Evolutionary conservation across 2,797 vertebrate genomes (phyloP).

Genomic region (Triplophysa bombifrons): DNA sequence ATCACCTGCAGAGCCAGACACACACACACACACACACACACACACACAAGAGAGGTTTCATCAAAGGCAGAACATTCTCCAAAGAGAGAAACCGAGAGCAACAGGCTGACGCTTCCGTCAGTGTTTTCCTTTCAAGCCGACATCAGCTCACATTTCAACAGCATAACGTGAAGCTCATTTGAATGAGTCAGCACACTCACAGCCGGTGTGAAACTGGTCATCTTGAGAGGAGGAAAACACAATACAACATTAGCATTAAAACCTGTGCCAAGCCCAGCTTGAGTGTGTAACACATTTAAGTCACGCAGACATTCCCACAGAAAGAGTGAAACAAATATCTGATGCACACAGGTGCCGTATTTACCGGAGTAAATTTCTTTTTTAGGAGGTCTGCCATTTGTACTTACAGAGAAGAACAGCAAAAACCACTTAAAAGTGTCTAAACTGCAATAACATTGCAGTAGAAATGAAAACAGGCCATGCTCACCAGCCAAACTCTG

Average conservation of each 20-base stretch:
- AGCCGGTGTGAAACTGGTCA: slow-evolving; percentile 4
- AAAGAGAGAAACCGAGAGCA: background rate
- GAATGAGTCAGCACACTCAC: slow-evolving; percentile 19
- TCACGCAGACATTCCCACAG: background rate
- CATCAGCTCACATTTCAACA: slow-evolving; percentile 33
- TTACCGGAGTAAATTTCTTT: too few species aligned
- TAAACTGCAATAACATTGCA: background rate
- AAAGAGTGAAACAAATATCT: background rate
- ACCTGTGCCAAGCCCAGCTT: background rate
- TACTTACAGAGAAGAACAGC: too few species aligned
- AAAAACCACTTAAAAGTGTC: too few species aligned
- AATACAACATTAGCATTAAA: slow-evolving; percentile 14
- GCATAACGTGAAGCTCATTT: slow-evolving; percentile 13
- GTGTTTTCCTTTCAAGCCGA: slow-evolving; percentile 3
- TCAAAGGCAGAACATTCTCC: background rate
- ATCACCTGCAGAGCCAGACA: background rate
- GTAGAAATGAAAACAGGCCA: background rate
- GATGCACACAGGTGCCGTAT: background rate
- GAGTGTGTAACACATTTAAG: background rate
- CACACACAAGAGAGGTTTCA: background rate
- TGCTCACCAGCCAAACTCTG: background rate
- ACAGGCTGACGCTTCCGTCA: background rate
- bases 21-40: background rate
- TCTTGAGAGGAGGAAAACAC: slow-evolving; percentile 24
- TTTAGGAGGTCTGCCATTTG: too few species aligned